These are phyloP conservation scores for Chrysolina haemoptera DNA, from an alignment of 2,888 invertebrate species.

Conservation along the genomic window DNA sequence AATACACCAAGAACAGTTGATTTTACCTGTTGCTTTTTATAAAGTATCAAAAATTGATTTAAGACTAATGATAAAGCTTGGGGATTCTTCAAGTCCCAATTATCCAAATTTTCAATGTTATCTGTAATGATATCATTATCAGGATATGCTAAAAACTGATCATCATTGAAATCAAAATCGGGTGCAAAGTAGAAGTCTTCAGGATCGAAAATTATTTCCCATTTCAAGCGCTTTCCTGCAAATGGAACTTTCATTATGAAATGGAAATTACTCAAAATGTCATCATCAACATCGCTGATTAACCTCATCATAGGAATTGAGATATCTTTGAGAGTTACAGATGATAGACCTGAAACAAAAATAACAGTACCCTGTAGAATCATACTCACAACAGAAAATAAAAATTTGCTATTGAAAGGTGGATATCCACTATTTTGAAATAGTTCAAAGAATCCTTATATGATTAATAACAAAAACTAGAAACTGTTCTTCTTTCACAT, in stretches of 20 bases:
- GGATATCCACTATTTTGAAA: too few species aligned
- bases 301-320: constrained; percentile 33
- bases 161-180: constrained; percentile 83
- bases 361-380: background rate
- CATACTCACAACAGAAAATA: background rate
- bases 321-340: constrained; percentile 47
- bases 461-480: too few species aligned
- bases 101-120: constrained; percentile 74
- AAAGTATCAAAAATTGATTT: constrained; percentile 75
- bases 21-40: constrained; percentile 77
- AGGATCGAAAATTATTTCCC: constrained; percentile 81
- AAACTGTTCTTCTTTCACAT: too few species aligned
- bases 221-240: constrained; percentile 77
- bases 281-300: constrained; percentile 35
- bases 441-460: too few species aligned
- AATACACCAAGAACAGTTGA: too few species aligned
- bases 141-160: constrained; percentile 75
- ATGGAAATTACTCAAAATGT: constrained; percentile 60
- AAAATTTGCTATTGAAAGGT: too few species aligned
- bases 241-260: constrained; percentile 80
- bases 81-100: constrained; percentile 77
- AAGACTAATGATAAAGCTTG: constrained; percentile 76
- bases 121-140: constrained; percentile 72
- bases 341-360: constrained; percentile 53
- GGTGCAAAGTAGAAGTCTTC: constrained; percentile 75